Evolutionary conservation across 2,888 invertebrate genomes (phyloP), one percentile per base, ranked within the genome.

Genomic region (Masnerella sp.): DNA sequence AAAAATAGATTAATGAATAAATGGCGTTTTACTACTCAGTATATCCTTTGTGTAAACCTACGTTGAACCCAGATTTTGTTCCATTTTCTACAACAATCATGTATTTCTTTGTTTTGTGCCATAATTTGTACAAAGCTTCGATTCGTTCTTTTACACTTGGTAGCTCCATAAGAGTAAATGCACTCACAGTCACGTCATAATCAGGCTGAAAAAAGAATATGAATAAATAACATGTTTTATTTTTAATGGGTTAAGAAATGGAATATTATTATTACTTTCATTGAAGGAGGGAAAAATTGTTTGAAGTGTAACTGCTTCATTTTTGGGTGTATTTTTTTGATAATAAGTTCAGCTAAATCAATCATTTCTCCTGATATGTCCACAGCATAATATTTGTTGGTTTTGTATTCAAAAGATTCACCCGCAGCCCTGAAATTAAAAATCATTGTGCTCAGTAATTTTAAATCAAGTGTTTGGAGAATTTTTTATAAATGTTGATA

Each of bases 11-110:
- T n/a, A n/a, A n/a, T n/a, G n/a, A n/a, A n/a, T n/a, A 2, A 47
- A 36, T 36, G 11, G 32, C 32, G 5, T 34, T 1, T 34, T 34
- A 34, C 3, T 34, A 34, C 11, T 11, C 34, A 34, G 3, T 34
- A 11, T n/a, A 34, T 5, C 9, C 1, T n/a, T n/a, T n/a, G n/a
- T n/a, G n/a, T n/a, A n/a, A n/a, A n/a, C 25, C 25, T 78, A 95
- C 90, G 84, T 90, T 90, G 83, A 94, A 96, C 1, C 96, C 97
- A 34, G 93, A 92, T 74, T 91, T 92, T 0, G 93, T 93, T 3
- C 97, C 97, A 77, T 93, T 91, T 88, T 98, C 97, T 0, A 96
- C 91, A 2, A 98, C 89, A 9, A 98, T 90, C 82, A 98, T 88
- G 84, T 94, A 96, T 8, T 93, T 90, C 76, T 92, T 90, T 0